A percentile compares a stretch with the other conserved stretches of the same genome.
phyloP scores from a whole-genome alignment of 30 jellyfish, hydroid and myxozoan species.

The Turritopsis dohrnii region DNA sequence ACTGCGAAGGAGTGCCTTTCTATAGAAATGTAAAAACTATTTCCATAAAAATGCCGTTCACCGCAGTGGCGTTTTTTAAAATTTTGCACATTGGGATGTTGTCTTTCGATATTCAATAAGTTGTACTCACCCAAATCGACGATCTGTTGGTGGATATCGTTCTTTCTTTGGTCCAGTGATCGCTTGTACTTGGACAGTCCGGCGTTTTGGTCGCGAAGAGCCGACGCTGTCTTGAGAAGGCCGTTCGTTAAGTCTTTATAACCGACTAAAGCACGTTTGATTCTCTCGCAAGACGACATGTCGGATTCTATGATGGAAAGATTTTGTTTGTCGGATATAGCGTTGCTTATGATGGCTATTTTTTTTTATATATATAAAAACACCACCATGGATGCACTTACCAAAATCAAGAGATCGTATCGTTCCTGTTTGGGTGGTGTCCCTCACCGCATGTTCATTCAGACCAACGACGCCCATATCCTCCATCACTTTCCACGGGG shows the following conservation, averaged over 20 bases:
- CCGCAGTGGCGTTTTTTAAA: too few species aligned
- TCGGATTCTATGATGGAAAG: not conserved
- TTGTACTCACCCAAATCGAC: not conserved
- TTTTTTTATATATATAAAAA: too few species aligned
- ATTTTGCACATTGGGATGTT: too few species aligned
- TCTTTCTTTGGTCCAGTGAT: not conserved
- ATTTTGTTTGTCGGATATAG: not conserved
- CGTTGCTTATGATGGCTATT: not conserved
- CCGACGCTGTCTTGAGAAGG: not conserved
- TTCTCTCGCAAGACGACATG: conserved; percentile 6
- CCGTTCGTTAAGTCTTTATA: conserved; percentile 1
- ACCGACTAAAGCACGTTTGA: not conserved
- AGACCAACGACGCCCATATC: not conserved
- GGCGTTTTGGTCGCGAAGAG: not conserved
- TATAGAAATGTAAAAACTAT: too few species aligned
- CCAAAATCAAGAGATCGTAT: conserved; percentile 12
- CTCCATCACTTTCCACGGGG: not conserved
- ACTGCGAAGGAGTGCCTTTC: too few species aligned
- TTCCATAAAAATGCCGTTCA: too few species aligned
- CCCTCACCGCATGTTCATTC: not conserved
- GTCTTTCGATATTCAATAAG: too few species aligned
- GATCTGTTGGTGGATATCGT: not conserved
- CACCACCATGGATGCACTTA: not conserved
- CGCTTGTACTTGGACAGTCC: not conserved
- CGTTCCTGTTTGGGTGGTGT: conserved; percentile 1